Evolutionary conservation across 2,113 vertebrate species (phyloP), one percentile per base, ranked within the genome.

Genomic region (Sinocyclocheilus maitianheensis): DNA sequence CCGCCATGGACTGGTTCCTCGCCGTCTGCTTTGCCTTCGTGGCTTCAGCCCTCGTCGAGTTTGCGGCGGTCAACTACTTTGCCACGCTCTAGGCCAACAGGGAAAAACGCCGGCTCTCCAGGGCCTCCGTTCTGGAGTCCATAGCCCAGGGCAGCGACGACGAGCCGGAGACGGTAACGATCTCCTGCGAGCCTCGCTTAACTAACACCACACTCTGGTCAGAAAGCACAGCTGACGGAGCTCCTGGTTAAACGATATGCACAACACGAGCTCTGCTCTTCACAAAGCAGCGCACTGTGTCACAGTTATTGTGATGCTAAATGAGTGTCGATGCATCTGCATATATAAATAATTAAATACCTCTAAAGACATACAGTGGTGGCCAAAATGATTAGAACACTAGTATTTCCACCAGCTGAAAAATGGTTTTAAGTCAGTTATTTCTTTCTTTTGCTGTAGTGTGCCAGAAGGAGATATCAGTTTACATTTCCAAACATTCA

Each of bases 1-100:
- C 97, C 0, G 97, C 97, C 90, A 98, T 98, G 97, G 97, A 98
- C 69, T 98, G 97, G 97, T 99, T 98, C 93, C 98, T 99, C 7
- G 96, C 97, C 0, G 97, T 99, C 84, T 99, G 97, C 89, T 99
- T 97, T 89, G 96, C 97, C 90, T 99, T 98, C 0, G 97, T 98
- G 91, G 97, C 97, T 13, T 98, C 96, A 0, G 97, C 97, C 9
- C 97, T 99, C 0, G 93, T 98, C 2, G 98, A 98, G 92, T 99
- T 99, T 79, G 97, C 98, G 2, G 97, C 97, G 16, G 97, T 99
- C 85, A 99, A 99, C 94, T 99, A 98, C 93, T 96, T 97, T 24
- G 96, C 97, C 92, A 99, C 97, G 10, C 93, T 96, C 55, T 94
- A 97, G 92, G 91, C 94, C 86, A 91, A 96, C 91, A 94, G 89